Evolutionary conservation across 2,113 vertebrate genomes (phyloP).

Genomic region (Mellivora capensis): DNA sequence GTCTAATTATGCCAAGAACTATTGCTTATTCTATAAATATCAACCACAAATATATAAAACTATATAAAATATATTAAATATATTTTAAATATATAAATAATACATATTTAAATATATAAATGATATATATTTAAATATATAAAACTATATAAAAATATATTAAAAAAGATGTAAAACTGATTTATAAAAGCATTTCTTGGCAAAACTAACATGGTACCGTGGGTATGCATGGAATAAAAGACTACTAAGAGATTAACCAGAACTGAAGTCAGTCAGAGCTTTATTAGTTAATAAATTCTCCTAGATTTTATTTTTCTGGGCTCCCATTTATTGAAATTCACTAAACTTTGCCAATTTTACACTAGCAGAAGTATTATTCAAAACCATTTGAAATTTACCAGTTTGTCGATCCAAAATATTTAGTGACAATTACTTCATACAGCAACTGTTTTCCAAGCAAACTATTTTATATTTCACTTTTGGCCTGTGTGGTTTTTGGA

Average conservation of each 20-base stretch:
- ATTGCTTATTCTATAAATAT: not conserved
- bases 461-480: conserved; percentile 22
- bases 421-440: conserved; percentile 57
- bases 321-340: not conserved
- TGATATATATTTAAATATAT: too few relatives aligned
- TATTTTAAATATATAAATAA: too few relatives aligned
- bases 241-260: not conserved
- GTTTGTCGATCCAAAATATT: conserved; percentile 25
- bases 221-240: not conserved
- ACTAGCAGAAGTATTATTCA: conserved; percentile 8
- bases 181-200: not conserved
- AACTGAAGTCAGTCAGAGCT: conserved; percentile 2
- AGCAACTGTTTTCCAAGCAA: conserved; percentile 39
- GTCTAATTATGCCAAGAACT: not conserved
- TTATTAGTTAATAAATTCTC: conserved; percentile 10
- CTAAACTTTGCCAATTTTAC: conserved; percentile 21
- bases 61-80: not conserved
- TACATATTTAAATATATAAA: too few relatives aligned
- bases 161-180: not conserved
- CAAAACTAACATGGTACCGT: not conserved
- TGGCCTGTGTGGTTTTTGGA: not conserved
- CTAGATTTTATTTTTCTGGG: conserved; percentile 22
- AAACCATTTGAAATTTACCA: conserved; percentile 15
- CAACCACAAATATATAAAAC: not conserved
- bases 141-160: not conserved